Evolutionary conservation across 2,797 vertebrate species (phyloP).

Genomic region (Acanthurus leucopareius): DNA sequence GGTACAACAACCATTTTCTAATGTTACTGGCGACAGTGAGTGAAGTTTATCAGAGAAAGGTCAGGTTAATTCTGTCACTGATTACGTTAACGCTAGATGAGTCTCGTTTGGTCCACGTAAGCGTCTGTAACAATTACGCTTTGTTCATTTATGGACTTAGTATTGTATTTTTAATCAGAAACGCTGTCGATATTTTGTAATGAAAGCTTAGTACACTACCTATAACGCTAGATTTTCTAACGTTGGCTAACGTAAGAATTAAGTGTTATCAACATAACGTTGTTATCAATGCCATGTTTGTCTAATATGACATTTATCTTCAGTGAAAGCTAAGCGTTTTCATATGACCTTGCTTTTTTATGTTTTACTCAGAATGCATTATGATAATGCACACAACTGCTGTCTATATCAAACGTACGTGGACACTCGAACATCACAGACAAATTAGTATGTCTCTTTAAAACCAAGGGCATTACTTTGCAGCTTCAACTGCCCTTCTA

Average conservation of each 20-base stretch:
- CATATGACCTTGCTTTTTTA: neutral
- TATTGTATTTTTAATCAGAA: too few relatives aligned
- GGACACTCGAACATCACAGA: neutral
- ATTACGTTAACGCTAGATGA: neutral
- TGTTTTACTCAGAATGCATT: neutral
- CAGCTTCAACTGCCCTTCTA: too few relatives aligned
- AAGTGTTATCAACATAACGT: too few relatives aligned
- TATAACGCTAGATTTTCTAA: neutral
- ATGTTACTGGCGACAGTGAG: too few relatives aligned
- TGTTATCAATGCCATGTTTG: too few relatives aligned
- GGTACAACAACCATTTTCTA: fast-evolving
- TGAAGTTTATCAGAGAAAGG: neutral
- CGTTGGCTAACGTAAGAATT: too few relatives aligned
- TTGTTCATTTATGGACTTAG: too few relatives aligned
- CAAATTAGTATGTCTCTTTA: too few relatives aligned
- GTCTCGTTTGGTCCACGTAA: constrained; percentile 68
- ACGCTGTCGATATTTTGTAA: neutral
- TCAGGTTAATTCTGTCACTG: neutral
- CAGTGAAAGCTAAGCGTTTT: neutral
- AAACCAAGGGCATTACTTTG: neutral
- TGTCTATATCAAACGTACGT: too few relatives aligned
- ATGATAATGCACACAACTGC: too few relatives aligned
- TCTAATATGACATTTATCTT: neutral
- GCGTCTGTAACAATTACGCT: constrained; percentile 12
- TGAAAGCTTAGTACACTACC: neutral